A percentile compares a stretch with the other conserved stretches of the same genome.
Conservation (phyloP, 2,113 vertebrate genomes). For the Herpailurus yagouaroundi region DNA sequence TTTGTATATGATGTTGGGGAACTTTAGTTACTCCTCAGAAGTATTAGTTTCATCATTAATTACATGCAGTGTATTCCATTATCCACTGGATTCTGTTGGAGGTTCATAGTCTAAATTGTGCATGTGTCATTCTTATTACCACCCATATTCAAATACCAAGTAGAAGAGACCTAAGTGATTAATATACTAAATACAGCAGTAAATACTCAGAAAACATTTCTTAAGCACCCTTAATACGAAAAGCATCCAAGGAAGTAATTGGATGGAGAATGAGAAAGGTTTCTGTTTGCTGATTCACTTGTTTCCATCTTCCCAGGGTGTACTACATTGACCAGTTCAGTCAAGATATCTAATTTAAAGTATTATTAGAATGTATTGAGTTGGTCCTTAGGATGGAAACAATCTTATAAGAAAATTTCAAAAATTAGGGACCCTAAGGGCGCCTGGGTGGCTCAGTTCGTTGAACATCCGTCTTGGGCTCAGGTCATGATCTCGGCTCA, state of each 20-base stretch:
- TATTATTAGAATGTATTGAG: not conserved
- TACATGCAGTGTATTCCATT: not conserved
- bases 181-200: not conserved
- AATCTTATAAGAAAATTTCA: not conserved
- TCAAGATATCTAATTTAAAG: not conserved
- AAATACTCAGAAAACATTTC: not conserved
- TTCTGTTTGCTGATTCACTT: not conserved
- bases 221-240: not conserved
- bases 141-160: not conserved
- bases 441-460: too few relatives aligned
- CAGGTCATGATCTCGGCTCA: too few relatives aligned
- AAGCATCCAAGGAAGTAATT: not conserved
- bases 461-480: too few relatives aligned
- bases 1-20: not conserved
- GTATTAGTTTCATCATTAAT: not conserved
- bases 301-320: not conserved
- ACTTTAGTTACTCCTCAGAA: not conserved
- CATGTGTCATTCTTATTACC: not conserved
- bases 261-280: not conserved
- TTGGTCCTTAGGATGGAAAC: not conserved
- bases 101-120: not conserved
- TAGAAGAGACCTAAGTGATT: not conserved
- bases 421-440: not conserved
- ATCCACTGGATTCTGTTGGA: not conserved
- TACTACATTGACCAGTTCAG: not conserved